Conservation (phyloP, 2,888 invertebrate species). For the Drosophila neutralis region DNA sequence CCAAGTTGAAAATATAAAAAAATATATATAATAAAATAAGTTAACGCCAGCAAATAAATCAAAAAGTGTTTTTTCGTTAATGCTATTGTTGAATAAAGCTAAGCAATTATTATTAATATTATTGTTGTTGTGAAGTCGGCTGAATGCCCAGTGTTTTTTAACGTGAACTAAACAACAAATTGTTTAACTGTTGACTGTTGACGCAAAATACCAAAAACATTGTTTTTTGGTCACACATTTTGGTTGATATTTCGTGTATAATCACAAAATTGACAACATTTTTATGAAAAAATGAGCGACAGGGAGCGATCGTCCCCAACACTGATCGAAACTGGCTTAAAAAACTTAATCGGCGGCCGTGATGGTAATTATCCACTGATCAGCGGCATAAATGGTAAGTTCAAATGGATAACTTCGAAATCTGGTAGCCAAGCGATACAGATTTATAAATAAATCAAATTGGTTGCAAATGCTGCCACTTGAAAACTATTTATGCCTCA, state of each 20-base stretch:
- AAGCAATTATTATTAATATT: conserved; percentile 41
- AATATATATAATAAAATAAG: conserved; percentile 24
- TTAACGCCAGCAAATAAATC: conserved; percentile 65
- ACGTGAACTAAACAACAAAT: conserved; percentile 14
- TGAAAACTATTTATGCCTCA: neutral
- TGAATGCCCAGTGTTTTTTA: conserved; percentile 38
- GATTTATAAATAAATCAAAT: neutral
- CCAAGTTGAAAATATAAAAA: conserved; percentile 15
- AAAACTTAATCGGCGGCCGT: conserved; percentile 92
- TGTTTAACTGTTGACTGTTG: conserved; percentile 8
- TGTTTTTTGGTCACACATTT: conserved; percentile 31
- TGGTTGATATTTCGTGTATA: conserved; percentile 76
- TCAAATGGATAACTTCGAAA: accelerated
- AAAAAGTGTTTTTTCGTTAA: conserved; percentile 57
- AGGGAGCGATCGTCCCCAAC: conserved; percentile 95
- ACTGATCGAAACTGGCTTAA: conserved; percentile 93
- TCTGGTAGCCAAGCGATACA: neutral
- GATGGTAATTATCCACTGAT: conserved; percentile 92
- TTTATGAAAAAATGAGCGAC: conserved; percentile 90
- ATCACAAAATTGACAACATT: conserved; percentile 80
- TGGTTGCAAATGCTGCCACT: neutral
- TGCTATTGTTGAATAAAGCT: conserved; percentile 39
- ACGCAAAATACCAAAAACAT: conserved; percentile 36
- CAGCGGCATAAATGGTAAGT: conserved; percentile 89
- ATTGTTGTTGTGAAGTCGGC: conserved; percentile 52